These are phyloP conservation scores for Emmelina monodactyla DNA, from an alignment of 2,888 invertebrate genomes.

Conservation along the genomic window DNA sequence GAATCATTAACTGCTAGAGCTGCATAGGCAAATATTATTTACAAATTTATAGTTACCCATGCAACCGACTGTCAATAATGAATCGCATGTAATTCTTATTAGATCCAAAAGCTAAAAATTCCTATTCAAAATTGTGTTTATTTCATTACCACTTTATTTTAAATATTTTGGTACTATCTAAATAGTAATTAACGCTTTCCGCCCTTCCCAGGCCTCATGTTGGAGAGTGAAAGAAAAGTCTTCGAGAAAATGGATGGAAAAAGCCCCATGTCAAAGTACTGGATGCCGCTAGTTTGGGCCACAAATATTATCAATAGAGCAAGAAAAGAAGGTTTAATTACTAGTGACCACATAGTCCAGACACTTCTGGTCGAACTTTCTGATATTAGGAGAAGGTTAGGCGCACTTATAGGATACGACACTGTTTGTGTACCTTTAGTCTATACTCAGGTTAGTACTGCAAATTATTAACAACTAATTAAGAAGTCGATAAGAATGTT, in stretches of 20 bases:
- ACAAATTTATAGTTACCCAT: too few relatives aligned
- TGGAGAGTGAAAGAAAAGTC: constrained; percentile 90
- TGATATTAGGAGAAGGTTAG: constrained; percentile 83
- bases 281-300: constrained; percentile 95
- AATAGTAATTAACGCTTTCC: too few relatives aligned
- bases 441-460: constrained; percentile 89
- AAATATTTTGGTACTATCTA: too few relatives aligned
- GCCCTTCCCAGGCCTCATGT: constrained; percentile 77
- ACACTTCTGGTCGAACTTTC: constrained; percentile 89
- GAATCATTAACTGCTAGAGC: too few relatives aligned
- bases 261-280: constrained; percentile 87
- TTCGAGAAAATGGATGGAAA: constrained; percentile 90
- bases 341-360: constrained; percentile 91
- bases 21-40: too few relatives aligned
- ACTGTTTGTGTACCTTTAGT: constrained; percentile 92
- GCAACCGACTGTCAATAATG: too few relatives aligned
- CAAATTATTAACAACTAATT: too few relatives aligned
- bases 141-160: too few relatives aligned
- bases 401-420: constrained; percentile 88
- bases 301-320: constrained; percentile 91
- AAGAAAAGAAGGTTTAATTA: constrained; percentile 82
- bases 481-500: too few relatives aligned
- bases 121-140: too few relatives aligned
- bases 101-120: too few relatives aligned
- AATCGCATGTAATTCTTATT: too few relatives aligned